phyloP scores from a whole-genome alignment of 2,113 vertebrate species.

The Microcebus ravelobensis region DNA sequence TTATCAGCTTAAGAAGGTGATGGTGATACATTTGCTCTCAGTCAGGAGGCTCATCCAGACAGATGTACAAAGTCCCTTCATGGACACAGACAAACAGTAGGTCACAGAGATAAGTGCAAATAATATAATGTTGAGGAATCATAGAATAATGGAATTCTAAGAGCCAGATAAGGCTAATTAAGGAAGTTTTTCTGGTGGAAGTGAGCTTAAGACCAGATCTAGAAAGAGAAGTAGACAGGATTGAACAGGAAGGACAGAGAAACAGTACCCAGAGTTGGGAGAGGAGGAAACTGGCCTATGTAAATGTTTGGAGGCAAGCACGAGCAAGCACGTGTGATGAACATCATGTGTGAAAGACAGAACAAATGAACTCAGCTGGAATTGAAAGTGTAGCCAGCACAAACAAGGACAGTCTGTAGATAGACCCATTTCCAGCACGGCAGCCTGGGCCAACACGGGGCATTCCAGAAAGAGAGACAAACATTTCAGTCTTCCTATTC shows the following conservation, averaged over 20 bases:
- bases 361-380: constrained; percentile 50
- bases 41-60: background rate
- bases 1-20: background rate
- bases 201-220: background rate
- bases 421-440: background rate
- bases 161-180: background rate
- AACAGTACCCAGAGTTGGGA: background rate
- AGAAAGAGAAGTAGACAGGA: background rate
- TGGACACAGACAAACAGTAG: background rate
- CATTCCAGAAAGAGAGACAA: background rate
- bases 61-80: background rate
- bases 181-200: background rate
- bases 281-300: constrained; percentile 26
- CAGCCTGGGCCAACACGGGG: background rate
- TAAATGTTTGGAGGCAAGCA: constrained; percentile 55
- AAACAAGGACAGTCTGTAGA: background rate
- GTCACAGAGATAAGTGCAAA: background rate
- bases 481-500: constrained; percentile 25
- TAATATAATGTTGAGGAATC: background rate
- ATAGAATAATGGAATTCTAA: background rate
- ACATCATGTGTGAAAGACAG: constrained; percentile 63
- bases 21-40: background rate
- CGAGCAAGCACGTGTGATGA: constrained; percentile 33
- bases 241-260: constrained; percentile 48
- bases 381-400: constrained; percentile 24